Base-by-base conservation (phyloP, 2,113 vertebrate genomes). In the Phaetusa simplex region DNA sequence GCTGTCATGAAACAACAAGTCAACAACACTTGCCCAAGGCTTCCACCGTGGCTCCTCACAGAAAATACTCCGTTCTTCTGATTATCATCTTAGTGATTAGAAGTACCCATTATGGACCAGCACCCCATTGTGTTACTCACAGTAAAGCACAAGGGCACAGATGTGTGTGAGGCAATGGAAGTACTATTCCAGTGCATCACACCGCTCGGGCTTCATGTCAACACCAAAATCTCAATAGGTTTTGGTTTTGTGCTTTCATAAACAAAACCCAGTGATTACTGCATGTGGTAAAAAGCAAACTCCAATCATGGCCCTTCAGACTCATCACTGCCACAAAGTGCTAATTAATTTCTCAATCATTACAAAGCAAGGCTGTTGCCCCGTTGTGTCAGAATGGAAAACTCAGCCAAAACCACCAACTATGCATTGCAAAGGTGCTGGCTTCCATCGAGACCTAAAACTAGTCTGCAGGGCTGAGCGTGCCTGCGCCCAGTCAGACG, bases 321-420 rank as follows among this genome's bases (percentile, higher is more conserved):
- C 70, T 89, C 80, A 77, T 78, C 76, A 86, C 42, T 1, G 56
- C 55, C 59, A 76, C 66, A 69, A 90, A 94, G 32, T 73, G 56
- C 79, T 93, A 94, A 93, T 91, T 95, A 90, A 94, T 95, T 92
- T 91, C 86, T 92, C 86, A 80, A 42, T 94, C 80, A 80, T 62
- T 92, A 79, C 1, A 8, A 95, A 92, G 65, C 43, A 78, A 88
- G 77, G 73, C 89, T 95, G 72, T 29, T 83, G 79, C 79, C 88
- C 58, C 0, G 0, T 70, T 66, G 34, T 65, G 45, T 90, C 76
- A 94, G 92, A 88, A 92, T 0, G 0, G 55, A 91, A 92, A 77
- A 88, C 30, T 71, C 70, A 66, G 71, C 83, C 87, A 95, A 94
- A 93, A 92, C 58, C 69, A 79, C 76, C 59, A 77, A 61, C 47